Evolutionary conservation across 2,888 invertebrate genomes (phyloP).

Genomic region (Erannis defoliaria): DNA sequence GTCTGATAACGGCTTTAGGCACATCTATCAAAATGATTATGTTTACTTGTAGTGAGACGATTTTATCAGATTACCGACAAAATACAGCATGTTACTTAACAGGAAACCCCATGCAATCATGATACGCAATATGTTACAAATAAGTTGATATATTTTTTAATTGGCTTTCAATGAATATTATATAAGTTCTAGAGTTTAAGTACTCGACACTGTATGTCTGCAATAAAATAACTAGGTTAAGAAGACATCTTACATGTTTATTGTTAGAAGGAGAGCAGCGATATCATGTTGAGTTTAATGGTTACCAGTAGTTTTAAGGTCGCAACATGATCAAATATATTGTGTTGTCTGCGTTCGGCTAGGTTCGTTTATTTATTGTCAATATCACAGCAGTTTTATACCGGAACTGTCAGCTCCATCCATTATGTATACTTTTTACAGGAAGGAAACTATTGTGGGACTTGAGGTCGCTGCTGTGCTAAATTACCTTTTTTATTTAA

Average conservation of each 20-base stretch:
- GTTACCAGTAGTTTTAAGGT: constrained; percentile 84
- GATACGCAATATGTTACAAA: constrained; percentile 24
- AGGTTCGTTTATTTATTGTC: constrained; percentile 64
- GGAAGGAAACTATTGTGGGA: no score
- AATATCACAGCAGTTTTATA: constrained; percentile 85
- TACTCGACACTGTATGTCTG: constrained; percentile 24
- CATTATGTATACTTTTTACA: no score
- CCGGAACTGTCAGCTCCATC: constrained; percentile 75
- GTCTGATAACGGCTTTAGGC: no score
- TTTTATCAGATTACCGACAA: constrained; percentile 1
- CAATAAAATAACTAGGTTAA: constrained; percentile 24
- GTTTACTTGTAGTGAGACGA: neutral
- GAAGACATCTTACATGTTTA: constrained; percentile 51
- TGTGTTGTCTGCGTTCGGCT: constrained; percentile 67
- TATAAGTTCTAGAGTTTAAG: constrained; percentile 21
- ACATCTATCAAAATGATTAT: neutral
- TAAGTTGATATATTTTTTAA: constrained; percentile 19
- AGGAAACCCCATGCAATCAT: constrained; percentile 9
- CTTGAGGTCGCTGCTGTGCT: no score
- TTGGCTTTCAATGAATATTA: constrained; percentile 21
- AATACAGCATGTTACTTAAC: constrained; percentile 20
- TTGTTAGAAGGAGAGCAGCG: constrained; percentile 60
- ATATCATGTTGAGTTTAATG: constrained; percentile 63
- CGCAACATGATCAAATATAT: constrained; percentile 62
- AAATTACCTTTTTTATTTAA: no score